Base-by-base conservation (phyloP, 2,888 invertebrate genomes). In the Xylota sylvarum region DNA sequence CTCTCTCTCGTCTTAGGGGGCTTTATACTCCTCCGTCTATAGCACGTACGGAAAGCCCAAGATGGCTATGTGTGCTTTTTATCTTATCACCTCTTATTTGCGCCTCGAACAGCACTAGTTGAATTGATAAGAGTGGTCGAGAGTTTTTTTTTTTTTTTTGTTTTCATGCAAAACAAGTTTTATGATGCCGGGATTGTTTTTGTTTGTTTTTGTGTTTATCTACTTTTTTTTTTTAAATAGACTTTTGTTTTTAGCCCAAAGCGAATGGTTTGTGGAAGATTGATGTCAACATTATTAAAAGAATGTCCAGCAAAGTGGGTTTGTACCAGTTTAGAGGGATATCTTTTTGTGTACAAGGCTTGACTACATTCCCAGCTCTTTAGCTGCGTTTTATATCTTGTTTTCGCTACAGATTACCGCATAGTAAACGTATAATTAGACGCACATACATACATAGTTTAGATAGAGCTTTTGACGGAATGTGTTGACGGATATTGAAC, bases 71-170 rank as follows among this genome's bases (percentile, higher is more conserved):
- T 58, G 48, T 46, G 55, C 12, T 64, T 67, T 76, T 76, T 56
- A 56, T 65, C 67, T 62, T 78, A 62, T 78, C 69, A 69, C 46
- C 32, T 35, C 32, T n/a, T 40, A 48, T 60, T 35, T 35, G 55
- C 67, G 52, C 40, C 52, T 55, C 35, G 14, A 35, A 35, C 48
- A 67, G 52, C 43, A 77, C 67, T 67, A 77, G 67, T 77, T 77
- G 67, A 50, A 40, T 65, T 77, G 76, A 77, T 77, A 76, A 67
- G 35, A 46, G 40, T 30, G 9, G 23, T 5, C n/a, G n/a, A 7
- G 50, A 2, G 19, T 50, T 64, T 64, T 46, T 32, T 17, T 19
- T 2, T 27, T 19, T 35, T n/a, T 60, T 27, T 23, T 14, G 9
- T 7, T 5, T 4, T 10, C 23, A 50, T 48, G 60, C 12, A 5